These are phyloP conservation scores for Acleris cristana DNA, from an alignment of 2,888 invertebrate genomes.

Conservation along the genomic window DNA sequence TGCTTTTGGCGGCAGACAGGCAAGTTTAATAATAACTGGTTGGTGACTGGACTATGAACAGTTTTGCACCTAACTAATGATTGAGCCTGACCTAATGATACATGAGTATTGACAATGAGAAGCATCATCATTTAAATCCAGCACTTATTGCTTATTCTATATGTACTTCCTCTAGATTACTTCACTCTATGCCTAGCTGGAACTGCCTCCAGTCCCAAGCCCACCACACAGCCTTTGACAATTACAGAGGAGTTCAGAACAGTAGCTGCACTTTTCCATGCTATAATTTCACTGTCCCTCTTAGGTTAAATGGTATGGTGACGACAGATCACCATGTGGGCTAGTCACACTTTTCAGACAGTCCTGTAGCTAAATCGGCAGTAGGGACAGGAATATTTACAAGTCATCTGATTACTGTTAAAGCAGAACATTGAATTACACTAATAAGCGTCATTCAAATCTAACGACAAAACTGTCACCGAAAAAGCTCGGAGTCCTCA, in stretches of 20 bases:
- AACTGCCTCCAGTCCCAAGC: constrained; percentile 10
- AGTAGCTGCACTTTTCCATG: too few species aligned
- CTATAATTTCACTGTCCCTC: too few species aligned
- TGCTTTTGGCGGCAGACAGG: constrained; percentile 57
- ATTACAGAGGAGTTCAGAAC: too few species aligned
- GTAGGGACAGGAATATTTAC: constrained; percentile 32
- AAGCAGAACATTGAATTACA: constrained; percentile 54
- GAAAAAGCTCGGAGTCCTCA: constrained; percentile 48
- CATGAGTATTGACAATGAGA: constrained; percentile 79
- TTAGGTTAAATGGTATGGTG: not conserved
- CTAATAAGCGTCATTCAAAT: constrained; percentile 69
- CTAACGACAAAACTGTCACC: constrained; percentile 61
- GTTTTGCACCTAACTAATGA: constrained; percentile 39
- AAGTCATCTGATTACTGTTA: constrained; percentile 18
- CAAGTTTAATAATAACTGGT: constrained; percentile 29
- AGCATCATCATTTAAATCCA: constrained; percentile 66
- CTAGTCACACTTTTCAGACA: not conserved
- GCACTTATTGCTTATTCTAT: constrained; percentile 73
- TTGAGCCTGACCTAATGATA: constrained; percentile 65
- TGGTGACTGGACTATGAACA: constrained; percentile 18
- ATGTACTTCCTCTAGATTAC: constrained; percentile 60
- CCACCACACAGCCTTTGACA: not conserved
- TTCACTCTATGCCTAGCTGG: constrained; percentile 40
- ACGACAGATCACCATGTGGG: not conserved
- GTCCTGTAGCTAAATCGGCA: constrained; percentile 8